phyloP scores from a whole-genome alignment of 1,140 invertebrate species.

The Ceratosolen fusciceps region DNA sequence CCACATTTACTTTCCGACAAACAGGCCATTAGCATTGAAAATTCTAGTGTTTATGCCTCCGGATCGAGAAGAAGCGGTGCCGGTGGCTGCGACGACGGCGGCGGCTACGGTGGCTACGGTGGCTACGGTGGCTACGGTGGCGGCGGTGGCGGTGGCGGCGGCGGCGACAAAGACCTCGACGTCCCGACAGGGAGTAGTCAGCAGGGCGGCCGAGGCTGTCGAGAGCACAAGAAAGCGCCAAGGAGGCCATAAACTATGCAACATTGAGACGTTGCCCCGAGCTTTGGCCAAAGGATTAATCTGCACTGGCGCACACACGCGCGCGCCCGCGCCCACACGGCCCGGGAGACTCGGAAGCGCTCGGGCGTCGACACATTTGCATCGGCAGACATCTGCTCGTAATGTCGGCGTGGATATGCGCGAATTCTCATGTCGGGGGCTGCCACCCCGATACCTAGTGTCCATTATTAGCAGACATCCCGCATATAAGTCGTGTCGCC shows the following conservation, averaged over 20 bases:
- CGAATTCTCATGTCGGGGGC: slow-evolving; percentile 20
- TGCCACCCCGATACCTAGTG: slow-evolving; percentile 24
- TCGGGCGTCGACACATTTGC: slow-evolving; percentile 16
- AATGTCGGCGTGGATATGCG: slow-evolving; percentile 41
- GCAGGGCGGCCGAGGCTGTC: not conserved
- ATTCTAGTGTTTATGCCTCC: slow-evolving; percentile 21
- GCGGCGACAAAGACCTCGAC: too few species aligned
- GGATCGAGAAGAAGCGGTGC: not conserved
- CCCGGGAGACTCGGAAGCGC: too few species aligned
- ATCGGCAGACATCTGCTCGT: slow-evolving; percentile 45
- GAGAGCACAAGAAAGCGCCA: not conserved
- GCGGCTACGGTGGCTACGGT: too few species aligned
- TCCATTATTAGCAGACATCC: slow-evolving; percentile 47
- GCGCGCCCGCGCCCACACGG: too few species aligned
- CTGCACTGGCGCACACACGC: too few species aligned
- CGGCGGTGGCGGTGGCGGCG: too few species aligned
- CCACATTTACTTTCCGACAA: too few species aligned
- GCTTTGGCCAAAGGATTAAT: slow-evolving; percentile 18
- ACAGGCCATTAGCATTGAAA: slow-evolving; percentile 3
- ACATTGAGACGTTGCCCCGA: not conserved
- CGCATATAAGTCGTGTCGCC: slow-evolving; percentile 15
- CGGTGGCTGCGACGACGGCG: not conserved
- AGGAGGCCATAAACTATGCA: not conserved
- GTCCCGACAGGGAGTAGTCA: too few species aligned
- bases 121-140: too few species aligned